These are phyloP conservation scores for Lucilia sericata DNA, from an alignment of 1,140 invertebrate genomes.

Conservation along the genomic window DNA sequence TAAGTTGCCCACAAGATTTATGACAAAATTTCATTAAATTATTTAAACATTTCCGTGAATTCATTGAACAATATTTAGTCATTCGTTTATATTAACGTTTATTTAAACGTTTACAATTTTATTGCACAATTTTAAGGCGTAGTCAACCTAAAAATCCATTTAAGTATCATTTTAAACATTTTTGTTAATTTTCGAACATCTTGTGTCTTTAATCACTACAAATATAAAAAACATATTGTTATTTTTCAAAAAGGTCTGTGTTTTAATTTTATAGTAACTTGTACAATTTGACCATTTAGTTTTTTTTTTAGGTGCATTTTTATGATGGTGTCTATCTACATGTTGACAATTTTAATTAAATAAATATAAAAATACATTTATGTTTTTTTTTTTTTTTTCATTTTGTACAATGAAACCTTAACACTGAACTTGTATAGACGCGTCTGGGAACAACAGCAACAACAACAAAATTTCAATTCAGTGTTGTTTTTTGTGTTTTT, in stretches of 20 bases:
- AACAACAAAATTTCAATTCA: not conserved
- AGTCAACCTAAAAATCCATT: not conserved
- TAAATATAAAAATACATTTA: not conserved
- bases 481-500: not conserved
- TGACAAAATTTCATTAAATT: too few relatives aligned
- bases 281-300: not conserved
- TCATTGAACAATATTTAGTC: too few relatives aligned
- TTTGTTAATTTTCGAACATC: not conserved
- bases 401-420: constrained; percentile 11
- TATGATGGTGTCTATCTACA: not conserved
- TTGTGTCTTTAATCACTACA: not conserved
- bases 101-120: not conserved
- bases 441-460: not conserved
- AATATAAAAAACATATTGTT: not conserved
- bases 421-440: not conserved
- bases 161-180: not conserved
- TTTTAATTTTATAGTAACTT: not conserved
- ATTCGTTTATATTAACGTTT: too few relatives aligned
- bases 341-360: constrained; percentile 21
- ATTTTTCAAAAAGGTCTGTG: not conserved
- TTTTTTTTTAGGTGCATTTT: not conserved
- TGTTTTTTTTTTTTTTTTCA: not conserved
- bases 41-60: not conserved
- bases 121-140: not conserved
- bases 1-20: too few relatives aligned